phyloP scores from a whole-genome alignment of 2,113 vertebrate species.

The Erythrolamprus reginae region DNA sequence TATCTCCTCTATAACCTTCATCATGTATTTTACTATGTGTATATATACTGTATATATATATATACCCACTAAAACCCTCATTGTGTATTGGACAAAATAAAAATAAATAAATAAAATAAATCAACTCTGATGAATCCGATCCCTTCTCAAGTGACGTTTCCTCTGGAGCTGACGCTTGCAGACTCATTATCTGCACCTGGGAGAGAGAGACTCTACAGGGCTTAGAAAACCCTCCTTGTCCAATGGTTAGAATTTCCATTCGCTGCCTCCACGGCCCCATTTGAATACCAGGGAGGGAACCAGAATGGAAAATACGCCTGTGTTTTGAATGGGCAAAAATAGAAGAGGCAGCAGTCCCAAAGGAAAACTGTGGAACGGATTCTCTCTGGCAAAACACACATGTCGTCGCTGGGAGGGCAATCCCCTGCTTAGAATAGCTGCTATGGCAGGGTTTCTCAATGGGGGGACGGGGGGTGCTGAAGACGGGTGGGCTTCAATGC shows the following conservation, averaged over 20 bases:
- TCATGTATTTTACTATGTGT: too few species aligned
- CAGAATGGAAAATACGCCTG: not conserved
- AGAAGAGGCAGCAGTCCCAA: not conserved
- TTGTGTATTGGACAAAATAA: too few species aligned
- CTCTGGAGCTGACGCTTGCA: not conserved
- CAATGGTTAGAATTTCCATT: not conserved
- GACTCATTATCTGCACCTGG: not conserved
- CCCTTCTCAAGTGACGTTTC: not conserved
- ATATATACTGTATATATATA: too few species aligned
- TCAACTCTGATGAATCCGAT: not conserved
- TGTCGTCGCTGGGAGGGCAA: not conserved
- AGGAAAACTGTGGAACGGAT: not conserved
- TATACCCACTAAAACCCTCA: too few species aligned
- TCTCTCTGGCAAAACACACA: not conserved
- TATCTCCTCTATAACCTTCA: too few species aligned
- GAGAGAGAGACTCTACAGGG: not conserved
- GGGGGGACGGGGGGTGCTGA: too few species aligned
- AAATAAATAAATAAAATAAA: too few species aligned
- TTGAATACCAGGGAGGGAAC: not conserved
- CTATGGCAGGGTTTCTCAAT: not conserved
- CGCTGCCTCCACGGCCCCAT: not conserved
- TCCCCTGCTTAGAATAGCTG: not conserved
- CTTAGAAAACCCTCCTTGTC: not conserved
- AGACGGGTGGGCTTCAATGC: not conserved
- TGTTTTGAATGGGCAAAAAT: constrained; percentile 9